phyloP scores from a whole-genome alignment of 2,113 vertebrate species.

The Geococcyx californianus region DNA sequence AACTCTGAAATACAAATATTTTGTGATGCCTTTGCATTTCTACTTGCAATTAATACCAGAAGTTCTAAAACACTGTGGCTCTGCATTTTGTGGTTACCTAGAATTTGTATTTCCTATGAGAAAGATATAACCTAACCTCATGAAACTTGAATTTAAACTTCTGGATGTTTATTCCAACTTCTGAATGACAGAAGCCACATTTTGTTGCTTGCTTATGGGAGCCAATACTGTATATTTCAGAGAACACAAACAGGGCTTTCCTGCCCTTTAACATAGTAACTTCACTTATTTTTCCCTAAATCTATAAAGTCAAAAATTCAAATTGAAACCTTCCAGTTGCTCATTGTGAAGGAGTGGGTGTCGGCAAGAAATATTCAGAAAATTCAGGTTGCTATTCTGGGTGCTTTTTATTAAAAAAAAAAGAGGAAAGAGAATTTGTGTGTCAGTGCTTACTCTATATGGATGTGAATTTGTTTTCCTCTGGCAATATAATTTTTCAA shows the following conservation, averaged over 20 bases:
- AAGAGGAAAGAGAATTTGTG: not conserved
- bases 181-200: not conserved
- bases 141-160: not conserved
- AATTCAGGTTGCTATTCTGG: not conserved
- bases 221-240: not conserved
- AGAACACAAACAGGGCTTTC: not conserved
- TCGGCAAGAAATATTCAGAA: constrained; percentile 21
- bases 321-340: constrained; percentile 51
- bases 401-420: not conserved
- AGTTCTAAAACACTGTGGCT: not conserved
- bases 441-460: not conserved
- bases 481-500: not conserved
- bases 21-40: not conserved
- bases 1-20: not conserved
- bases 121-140: not conserved
- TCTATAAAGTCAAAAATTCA: not conserved
- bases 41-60: not conserved
- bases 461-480: not conserved
- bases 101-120: not conserved
- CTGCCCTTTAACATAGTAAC: not conserved
- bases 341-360: constrained; percentile 32
- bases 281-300: constrained; percentile 44
- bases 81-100: not conserved
- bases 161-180: not conserved
- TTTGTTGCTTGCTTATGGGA: not conserved